phyloP scores from a whole-genome alignment of 2,797 vertebrate genomes.

The Dendrocincla tyrannina region DNA sequence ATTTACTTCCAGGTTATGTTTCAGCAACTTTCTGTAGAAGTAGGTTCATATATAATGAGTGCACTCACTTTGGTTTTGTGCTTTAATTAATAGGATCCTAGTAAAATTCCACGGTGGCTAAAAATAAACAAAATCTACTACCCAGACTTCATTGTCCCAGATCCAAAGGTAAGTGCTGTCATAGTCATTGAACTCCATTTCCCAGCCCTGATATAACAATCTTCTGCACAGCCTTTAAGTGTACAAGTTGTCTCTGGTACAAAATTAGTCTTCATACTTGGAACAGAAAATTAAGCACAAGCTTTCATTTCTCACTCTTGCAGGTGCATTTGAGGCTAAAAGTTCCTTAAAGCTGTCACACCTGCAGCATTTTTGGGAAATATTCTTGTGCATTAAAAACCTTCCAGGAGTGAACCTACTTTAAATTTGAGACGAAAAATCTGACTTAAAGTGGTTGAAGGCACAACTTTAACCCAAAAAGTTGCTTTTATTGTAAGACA shows the following conservation, averaged over 20 bases:
- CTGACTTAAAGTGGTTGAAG: neutral
- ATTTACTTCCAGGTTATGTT: neutral
- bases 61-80: neutral
- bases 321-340: conserved; percentile 19
- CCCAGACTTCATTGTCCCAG: conserved; percentile 93
- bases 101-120: conserved; percentile 94
- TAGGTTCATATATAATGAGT: fast-evolving
- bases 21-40: neutral
- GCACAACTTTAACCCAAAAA: neutral
- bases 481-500: neutral
- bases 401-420: conserved; percentile 20
- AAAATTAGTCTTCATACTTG: neutral
- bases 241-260: neutral
- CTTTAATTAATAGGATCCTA: conserved; percentile 84
- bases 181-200: neutral
- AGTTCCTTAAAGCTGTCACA: neutral
- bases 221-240: neutral
- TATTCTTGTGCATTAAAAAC: neutral
- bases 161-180: conserved; percentile 87
- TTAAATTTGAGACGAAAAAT: neutral
- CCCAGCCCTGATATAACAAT: neutral
- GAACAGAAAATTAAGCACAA: neutral
- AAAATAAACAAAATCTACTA: conserved; percentile 98
- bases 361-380: conserved; percentile 18
- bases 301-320: conserved; percentile 16